Conservation (phyloP, 64 coral and sea anemone species). For the Stichodactyla helianthus region DNA sequence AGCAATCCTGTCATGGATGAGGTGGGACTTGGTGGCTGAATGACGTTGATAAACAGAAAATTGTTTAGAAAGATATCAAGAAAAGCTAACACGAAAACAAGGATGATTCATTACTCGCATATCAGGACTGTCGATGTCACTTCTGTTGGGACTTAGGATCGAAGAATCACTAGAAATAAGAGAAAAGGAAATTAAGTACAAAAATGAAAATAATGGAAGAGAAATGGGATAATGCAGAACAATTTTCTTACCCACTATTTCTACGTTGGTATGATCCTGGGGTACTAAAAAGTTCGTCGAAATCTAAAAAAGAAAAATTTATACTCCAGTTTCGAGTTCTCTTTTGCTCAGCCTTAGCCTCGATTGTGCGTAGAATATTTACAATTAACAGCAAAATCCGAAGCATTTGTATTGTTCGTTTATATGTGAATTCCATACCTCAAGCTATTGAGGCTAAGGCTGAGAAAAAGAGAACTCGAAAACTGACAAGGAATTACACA, state of each 20-base stretch:
- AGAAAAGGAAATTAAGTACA: neutral
- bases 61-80: neutral
- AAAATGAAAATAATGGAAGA: neutral
- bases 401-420: too few relatives aligned
- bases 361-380: too few relatives aligned
- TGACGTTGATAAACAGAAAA: neutral
- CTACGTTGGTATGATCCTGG: conserved; percentile 52
- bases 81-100: neutral
- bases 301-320: conserved; percentile 37
- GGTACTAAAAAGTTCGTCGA: conserved; percentile 59
- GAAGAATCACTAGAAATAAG: conserved; percentile 75
- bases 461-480: too few relatives aligned
- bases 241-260: conserved; percentile 76
- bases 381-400: too few relatives aligned
- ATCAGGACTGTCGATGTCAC: conserved; percentile 85
- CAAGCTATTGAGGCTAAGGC: too few relatives aligned
- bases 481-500: neutral
- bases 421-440: too few relatives aligned
- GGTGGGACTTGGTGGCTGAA: conserved; percentile 80
- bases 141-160: conserved; percentile 72
- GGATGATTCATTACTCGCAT: conserved; percentile 51
- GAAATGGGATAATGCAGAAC: neutral
- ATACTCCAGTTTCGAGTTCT: too few relatives aligned
- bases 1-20: conserved; percentile 52
- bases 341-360: too few relatives aligned